phyloP scores from a whole-genome alignment of 92 coral and sea anemone genomes.

The Meandrina meandrites region DNA sequence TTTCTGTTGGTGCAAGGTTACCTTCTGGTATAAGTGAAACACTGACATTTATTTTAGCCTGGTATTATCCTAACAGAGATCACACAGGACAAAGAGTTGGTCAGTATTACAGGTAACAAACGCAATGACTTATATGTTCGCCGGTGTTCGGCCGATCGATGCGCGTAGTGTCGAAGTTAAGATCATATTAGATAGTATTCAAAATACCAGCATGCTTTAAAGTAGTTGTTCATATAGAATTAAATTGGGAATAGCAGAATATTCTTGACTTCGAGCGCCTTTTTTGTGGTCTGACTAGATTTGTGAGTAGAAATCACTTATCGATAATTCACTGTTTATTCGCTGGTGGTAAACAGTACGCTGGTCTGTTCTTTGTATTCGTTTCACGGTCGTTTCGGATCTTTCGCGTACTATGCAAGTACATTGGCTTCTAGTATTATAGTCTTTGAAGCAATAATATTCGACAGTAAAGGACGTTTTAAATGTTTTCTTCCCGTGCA shows the following conservation, averaged over 20 bases:
- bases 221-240: too few species aligned
- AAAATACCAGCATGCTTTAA: not conserved
- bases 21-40: constrained; percentile 82
- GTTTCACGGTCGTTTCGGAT: too few species aligned
- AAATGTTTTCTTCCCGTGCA: not conserved
- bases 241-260: not conserved
- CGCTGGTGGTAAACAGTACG: too few species aligned
- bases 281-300: not conserved
- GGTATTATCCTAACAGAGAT: constrained; percentile 90
- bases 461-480: not conserved
- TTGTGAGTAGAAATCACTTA: not conserved
- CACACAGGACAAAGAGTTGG: constrained; percentile 81
- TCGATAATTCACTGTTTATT: too few species aligned
- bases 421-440: not conserved
- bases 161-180: too few species aligned
- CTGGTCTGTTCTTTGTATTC: too few species aligned
- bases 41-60: constrained; percentile 78
- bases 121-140: too few species aligned
- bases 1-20: constrained; percentile 67
- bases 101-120: constrained; percentile 79
- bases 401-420: too few species aligned
- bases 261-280: not conserved
- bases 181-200: not conserved
- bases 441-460: not conserved
- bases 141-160: not conserved